Evolutionary conservation across 2,888 invertebrate genomes (phyloP).

Genomic region (Allophyes oxyacanthae): DNA sequence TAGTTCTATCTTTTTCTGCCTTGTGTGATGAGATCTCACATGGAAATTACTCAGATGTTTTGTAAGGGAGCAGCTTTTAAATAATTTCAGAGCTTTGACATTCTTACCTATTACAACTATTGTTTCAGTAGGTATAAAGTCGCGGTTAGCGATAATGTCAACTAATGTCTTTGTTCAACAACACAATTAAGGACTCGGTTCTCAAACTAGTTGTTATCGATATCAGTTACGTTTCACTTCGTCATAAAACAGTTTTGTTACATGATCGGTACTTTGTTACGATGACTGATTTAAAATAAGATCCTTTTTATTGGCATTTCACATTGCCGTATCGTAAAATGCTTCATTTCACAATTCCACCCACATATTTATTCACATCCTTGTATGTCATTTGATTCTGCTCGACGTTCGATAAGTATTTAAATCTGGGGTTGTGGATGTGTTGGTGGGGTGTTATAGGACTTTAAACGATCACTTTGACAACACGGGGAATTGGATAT

Average conservation of each 20-base stretch:
- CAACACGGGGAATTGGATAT: slow-evolving; percentile 20
- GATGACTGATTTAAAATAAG: slow-evolving; percentile 58
- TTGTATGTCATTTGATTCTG: slow-evolving; percentile 38
- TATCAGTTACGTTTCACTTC: slow-evolving; percentile 46
- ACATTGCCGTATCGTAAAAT: slow-evolving; percentile 54
- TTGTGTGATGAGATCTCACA: no score
- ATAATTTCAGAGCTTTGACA: not conserved
- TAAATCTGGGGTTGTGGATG: slow-evolving; percentile 8
- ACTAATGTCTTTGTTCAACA: slow-evolving; percentile 43
- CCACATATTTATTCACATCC: slow-evolving; percentile 52
- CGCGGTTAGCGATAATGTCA: slow-evolving; percentile 28
- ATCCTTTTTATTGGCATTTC: slow-evolving; percentile 54
- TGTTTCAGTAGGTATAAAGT: slow-evolving; percentile 17
- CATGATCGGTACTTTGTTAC: slow-evolving; percentile 51
- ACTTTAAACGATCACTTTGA: slow-evolving; percentile 8
- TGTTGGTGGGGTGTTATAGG: slow-evolving; percentile 12
- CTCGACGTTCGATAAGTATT: slow-evolving; percentile 17
- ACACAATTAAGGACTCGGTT: slow-evolving; percentile 40
- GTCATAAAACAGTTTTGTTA: slow-evolving; percentile 55
- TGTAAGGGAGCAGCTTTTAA: not conserved
- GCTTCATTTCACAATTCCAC: slow-evolving; percentile 53
- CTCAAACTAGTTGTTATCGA: slow-evolving; percentile 43
- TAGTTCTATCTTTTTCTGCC: no score
- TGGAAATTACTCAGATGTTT: no score
- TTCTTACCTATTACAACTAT: not conserved